phyloP scores from a whole-genome alignment of 1,140 invertebrate genomes.

The Lasaia peninsularis region DNA sequence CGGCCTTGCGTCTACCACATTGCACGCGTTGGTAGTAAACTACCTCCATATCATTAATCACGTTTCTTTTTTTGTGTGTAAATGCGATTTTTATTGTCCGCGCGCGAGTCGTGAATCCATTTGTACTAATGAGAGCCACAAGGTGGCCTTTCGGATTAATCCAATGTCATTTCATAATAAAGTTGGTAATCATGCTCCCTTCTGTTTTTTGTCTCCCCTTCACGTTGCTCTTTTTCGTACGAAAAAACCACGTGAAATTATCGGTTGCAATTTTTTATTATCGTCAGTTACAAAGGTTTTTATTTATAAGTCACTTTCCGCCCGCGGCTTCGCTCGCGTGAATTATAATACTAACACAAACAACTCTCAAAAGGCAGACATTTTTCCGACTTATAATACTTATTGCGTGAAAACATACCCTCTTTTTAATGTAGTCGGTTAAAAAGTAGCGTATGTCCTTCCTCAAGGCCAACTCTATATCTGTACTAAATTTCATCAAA shows the following conservation, averaged over 20 bases:
- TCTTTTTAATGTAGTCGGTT: too few species aligned
- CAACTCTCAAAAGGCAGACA: too few species aligned
- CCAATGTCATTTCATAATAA: constrained; percentile 63
- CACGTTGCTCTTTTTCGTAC: constrained; percentile 15
- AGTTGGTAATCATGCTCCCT: constrained; percentile 40
- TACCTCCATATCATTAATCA: constrained; percentile 64
- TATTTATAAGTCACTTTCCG: too few species aligned
- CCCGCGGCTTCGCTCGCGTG: too few species aligned
- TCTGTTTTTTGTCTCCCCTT: constrained; percentile 34
- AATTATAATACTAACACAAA: too few species aligned
- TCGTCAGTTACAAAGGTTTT: constrained; percentile 27
- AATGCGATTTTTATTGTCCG: constrained; percentile 73
- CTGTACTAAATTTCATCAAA: too few species aligned
- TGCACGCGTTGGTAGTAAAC: constrained; percentile 34
- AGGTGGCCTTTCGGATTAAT: constrained; percentile 64
- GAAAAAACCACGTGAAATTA: constrained; percentile 37
- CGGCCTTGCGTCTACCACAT: constrained; percentile 24
- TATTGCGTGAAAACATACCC: too few species aligned
- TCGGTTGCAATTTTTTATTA: constrained; percentile 33
- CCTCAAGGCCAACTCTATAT: too few species aligned
- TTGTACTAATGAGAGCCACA: constrained; percentile 66
- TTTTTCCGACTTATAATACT: too few species aligned
- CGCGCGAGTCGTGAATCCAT: constrained; percentile 57
- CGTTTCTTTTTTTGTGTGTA: constrained; percentile 56
- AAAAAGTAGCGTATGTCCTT: too few species aligned